A percentile compares a stretch with the other conserved stretches of the same genome.
Conservation (phyloP, 2,113 vertebrate genomes). For the Turdus rufiventris region DNA sequence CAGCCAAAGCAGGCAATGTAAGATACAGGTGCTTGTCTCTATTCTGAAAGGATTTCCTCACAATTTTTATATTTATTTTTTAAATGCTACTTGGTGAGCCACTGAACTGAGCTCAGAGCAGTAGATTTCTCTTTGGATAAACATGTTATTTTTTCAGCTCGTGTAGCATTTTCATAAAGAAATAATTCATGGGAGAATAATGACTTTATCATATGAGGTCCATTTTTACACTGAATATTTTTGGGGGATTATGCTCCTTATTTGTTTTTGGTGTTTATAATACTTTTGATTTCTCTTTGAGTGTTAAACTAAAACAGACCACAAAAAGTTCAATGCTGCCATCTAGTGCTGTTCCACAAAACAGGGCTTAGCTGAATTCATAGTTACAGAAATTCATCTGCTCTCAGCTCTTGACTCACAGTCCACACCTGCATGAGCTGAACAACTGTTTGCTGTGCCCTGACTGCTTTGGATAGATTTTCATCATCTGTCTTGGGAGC, state of each 20-base stretch:
- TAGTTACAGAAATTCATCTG: neutral
- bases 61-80: neutral
- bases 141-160: neutral
- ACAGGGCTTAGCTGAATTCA: neutral
- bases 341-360: constrained; percentile 57
- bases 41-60: neutral
- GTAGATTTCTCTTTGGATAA: neutral
- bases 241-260: neutral
- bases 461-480: neutral
- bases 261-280: neutral
- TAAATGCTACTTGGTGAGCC: neutral
- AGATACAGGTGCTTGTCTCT: constrained; percentile 19
- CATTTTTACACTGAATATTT: neutral
- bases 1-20: constrained; percentile 36
- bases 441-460: neutral
- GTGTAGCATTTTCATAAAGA: neutral
- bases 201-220: neutral
- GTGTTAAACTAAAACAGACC: neutral
- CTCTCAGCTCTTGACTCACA: neutral
- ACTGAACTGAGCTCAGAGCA: neutral
- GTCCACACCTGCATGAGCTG: neutral
- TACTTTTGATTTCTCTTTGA: neutral
- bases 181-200: neutral
- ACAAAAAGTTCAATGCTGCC: constrained; percentile 67
- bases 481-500: neutral